Percentiles rank a stretch among this genome's conserved stretches.
Conservation (phyloP, 2,888 invertebrate species). For the Acronicta psi region DNA sequence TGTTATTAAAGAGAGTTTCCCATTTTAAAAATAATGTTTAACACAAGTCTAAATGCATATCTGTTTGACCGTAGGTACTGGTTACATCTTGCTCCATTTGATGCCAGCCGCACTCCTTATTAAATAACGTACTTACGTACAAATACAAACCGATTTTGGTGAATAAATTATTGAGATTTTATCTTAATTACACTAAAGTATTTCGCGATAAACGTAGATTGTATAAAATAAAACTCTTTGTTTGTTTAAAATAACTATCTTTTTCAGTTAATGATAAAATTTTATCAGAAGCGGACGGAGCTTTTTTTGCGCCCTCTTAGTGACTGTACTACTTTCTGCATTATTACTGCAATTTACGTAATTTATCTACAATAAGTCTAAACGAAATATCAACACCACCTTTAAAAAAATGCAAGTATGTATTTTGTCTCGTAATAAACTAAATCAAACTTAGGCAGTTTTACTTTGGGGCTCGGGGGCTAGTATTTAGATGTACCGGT, state of each 20-base stretch:
- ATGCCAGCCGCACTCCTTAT: slow-evolving; percentile 20
- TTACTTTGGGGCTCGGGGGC: too few species aligned
- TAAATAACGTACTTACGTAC: slow-evolving; percentile 60
- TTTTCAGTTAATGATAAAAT: slow-evolving; percentile 14
- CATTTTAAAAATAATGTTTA: slow-evolving; percentile 2
- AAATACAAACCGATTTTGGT: slow-evolving; percentile 61
- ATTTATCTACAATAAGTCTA: too few species aligned
- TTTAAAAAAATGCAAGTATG: too few species aligned
- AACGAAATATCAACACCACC: too few species aligned
- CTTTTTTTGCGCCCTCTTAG: too few species aligned
- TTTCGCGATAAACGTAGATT: slow-evolving; percentile 58
- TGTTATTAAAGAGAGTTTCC: too few species aligned
- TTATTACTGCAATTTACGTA: too few species aligned
- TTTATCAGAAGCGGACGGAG: not conserved
- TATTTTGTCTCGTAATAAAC: too few species aligned
- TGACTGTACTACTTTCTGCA: too few species aligned
- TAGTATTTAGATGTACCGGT: too few species aligned
- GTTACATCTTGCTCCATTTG: slow-evolving; percentile 21
- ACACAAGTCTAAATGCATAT: not conserved
- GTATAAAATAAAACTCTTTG: slow-evolving; percentile 60
- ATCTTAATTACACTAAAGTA: slow-evolving; percentile 71
- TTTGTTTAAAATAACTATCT: slow-evolving; percentile 37
- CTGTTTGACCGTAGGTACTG: slow-evolving; percentile 12
- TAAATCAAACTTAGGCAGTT: too few species aligned
- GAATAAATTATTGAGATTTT: slow-evolving; percentile 67